A percentile compares a stretch with the other conserved stretches of the same genome.
Conservation (phyloP, 2,888 invertebrate genomes). For the Eupsilia transversa region DNA sequence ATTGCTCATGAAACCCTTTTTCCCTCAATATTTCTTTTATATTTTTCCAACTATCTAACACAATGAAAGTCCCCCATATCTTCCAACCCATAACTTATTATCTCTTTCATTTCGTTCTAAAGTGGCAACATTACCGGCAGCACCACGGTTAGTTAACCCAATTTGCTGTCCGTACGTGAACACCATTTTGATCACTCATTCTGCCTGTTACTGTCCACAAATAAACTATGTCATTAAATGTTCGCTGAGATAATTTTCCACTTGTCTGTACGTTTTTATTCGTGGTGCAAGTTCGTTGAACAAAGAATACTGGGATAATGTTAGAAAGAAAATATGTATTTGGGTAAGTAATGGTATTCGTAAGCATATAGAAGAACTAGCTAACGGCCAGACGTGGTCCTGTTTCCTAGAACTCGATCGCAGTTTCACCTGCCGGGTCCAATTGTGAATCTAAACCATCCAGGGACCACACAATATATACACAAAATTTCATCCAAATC, state of each 20-base stretch:
- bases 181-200: constrained; percentile 58
- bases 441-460: too few species aligned
- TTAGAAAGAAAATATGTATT: background rate
- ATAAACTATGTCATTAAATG: constrained; percentile 57
- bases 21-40: background rate
- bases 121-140: constrained; percentile 37
- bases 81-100: constrained; percentile 1
- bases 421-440: too few species aligned
- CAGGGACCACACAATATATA: too few species aligned
- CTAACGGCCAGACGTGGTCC: too few species aligned
- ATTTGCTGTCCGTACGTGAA: constrained; percentile 58
- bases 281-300: background rate
- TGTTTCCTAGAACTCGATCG: too few species aligned
- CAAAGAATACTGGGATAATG: background rate
- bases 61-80: background rate
- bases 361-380: too few species aligned
- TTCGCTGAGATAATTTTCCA: constrained; percentile 32
- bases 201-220: constrained; percentile 45
- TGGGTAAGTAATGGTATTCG: too few species aligned
- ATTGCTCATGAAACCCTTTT: background rate
- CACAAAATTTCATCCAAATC: too few species aligned
- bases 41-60: background rate
- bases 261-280: constrained; percentile 7
- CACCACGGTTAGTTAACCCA: constrained; percentile 62
- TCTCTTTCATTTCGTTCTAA: constrained; percentile 20